Evolutionary conservation across 2,797 vertebrate genomes (phyloP).

Genomic region (Alauda arvensis): DNA sequence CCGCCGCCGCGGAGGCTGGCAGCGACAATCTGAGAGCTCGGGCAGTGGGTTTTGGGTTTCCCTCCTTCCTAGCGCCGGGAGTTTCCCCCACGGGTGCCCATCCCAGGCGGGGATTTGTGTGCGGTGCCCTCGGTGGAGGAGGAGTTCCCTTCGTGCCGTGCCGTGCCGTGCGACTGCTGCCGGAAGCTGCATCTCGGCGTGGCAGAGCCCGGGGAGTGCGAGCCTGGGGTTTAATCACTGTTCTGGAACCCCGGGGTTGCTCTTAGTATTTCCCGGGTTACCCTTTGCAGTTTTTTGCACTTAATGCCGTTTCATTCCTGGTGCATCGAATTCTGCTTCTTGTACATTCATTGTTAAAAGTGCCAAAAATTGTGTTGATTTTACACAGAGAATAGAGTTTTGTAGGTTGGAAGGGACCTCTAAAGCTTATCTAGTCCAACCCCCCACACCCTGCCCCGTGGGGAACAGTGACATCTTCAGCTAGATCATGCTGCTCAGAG

Average conservation of each 20-base stretch:
- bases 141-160: too few species aligned
- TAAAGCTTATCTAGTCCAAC: neutral
- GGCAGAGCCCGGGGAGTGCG: fast-evolving
- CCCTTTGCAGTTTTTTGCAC: fast-evolving
- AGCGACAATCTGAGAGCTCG: too few species aligned
- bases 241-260: fast-evolving
- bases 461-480: neutral
- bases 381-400: neutral
- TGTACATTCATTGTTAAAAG: fast-evolving
- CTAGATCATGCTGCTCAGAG: neutral
- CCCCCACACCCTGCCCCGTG: neutral
- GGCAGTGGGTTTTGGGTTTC: fast-evolving
- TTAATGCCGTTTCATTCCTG: fast-evolving
- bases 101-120: too few species aligned
- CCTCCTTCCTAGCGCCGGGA: too few species aligned
- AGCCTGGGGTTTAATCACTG: fast-evolving
- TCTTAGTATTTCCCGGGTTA: fast-evolving
- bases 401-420: too few species aligned
- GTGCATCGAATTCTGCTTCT: neutral
- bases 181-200: fast-evolving
- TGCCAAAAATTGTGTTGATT: fast-evolving
- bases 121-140: neutral
- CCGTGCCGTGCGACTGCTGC: neutral
- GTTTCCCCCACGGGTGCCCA: too few species aligned
- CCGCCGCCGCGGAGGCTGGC: neutral